Base-by-base conservation (phyloP, 2,888 invertebrate species). In the Hedya salicella region DNA sequence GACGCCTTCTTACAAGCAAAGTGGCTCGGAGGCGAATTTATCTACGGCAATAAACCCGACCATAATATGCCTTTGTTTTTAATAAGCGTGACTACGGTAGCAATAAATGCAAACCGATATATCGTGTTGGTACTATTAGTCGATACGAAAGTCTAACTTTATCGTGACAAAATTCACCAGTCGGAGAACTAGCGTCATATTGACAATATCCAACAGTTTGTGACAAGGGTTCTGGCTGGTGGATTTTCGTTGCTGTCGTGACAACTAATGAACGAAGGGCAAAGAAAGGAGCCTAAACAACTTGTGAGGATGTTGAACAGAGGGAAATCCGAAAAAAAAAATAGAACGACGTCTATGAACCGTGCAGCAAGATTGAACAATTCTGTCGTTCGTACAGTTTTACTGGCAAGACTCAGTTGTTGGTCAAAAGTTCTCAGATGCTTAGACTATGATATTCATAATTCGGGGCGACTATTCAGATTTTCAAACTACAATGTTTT, bases 161-260 rank as follows among this genome's bases (percentile, higher is more conserved):
- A 40, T 16, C 16, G 30, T 44, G 21, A 21, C 30, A 54, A 40
- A n/a, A 32, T 57, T 30, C 44, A 57, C 17, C 32, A 46, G 44
- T 57, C 32, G 17, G 17, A 32, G 30, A 16, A 16, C 16, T 11
- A 30, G 16, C 44, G 30, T 30, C 13, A 44, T 57, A 17, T 57
- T 57, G 46, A 57, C 44, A 57, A 57, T 44, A 57, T 44, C 32
- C 32, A 57, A n/a, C 57, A 17, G 44, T 56, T n/a, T 32, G 30
- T 56, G 56, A 44, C 14, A 11, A 19, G 11, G 25, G 4, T 56
- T 56, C 8, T 30, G 56, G 13, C 56, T 56, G 56, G 56, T 56
- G 56, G 6, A 17, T 44, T 44, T 21, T 44, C 30, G 25, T 56
- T 13, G 17, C 2, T n/a, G 2, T 48, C 5, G 48, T 21, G n/a